phyloP scores from a whole-genome alignment of 2,888 invertebrate species.

The Lydus trimaculatus region DNA sequence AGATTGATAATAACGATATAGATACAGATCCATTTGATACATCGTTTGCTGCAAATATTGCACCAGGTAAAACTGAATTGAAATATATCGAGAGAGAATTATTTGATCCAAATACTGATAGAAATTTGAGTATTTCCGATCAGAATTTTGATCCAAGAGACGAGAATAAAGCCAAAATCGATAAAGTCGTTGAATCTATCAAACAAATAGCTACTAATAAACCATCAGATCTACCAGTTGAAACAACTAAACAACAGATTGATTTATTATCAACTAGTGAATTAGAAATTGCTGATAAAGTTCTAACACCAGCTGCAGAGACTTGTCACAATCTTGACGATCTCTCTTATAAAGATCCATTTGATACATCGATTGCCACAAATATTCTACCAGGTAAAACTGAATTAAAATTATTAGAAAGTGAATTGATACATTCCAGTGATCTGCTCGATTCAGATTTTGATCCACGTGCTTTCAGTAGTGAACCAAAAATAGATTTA shows the following conservation, averaged over 20 bases:
- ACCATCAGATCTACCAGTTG: constrained; percentile 45
- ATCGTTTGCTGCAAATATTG: constrained; percentile 64
- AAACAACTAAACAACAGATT: constrained; percentile 40
- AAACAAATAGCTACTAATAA: constrained; percentile 58
- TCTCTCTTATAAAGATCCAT: constrained; percentile 74
- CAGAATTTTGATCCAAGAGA: constrained; percentile 68
- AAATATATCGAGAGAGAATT: constrained; percentile 66
- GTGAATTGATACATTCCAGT: constrained; percentile 70
- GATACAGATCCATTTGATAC: constrained; percentile 73
- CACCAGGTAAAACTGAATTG: constrained; percentile 66
- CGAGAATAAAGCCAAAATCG: constrained; percentile 51
- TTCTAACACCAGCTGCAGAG: constrained; percentile 70
- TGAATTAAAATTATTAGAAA: constrained; percentile 79
- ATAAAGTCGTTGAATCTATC: constrained; percentile 57
- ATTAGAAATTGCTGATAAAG: constrained; percentile 70
- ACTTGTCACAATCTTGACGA: constrained; percentile 42
- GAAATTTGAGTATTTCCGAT: constrained; percentile 68
- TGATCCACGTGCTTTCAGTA: constrained; percentile 62
- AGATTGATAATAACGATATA: constrained; percentile 60
- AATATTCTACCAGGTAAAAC: constrained; percentile 80
- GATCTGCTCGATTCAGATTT: constrained; percentile 60
- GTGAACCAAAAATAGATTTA: constrained; percentile 42
- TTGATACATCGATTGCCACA: constrained; percentile 85
- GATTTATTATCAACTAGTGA: constrained; percentile 64
- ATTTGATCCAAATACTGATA: constrained; percentile 46